Percentiles rank a stretch among this genome's conserved stretches.
phyloP scores from a whole-genome alignment of 53 echinoderm and acorn worm genomes.

The Patiria pectinifera region DNA sequence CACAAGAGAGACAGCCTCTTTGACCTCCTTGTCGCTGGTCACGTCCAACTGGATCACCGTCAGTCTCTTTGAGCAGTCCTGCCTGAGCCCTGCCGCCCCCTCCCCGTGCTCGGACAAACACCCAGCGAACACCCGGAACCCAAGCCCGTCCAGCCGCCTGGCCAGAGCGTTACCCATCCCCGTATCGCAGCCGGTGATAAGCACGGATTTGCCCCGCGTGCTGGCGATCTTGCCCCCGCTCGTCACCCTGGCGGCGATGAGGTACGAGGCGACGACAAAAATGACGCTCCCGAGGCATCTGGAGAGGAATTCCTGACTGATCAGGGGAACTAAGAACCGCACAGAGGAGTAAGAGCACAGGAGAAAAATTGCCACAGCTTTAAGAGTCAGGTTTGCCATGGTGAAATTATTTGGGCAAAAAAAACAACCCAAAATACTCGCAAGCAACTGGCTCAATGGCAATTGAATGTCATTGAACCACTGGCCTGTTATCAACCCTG shows the following conservation, averaged over 20 bases:
- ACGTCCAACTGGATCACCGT: slow-evolving; percentile 74
- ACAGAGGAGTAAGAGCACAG: slow-evolving; percentile 18
- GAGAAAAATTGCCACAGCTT: slow-evolving; percentile 11
- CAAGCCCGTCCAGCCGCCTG: slow-evolving; percentile 60
- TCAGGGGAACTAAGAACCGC: slow-evolving; percentile 13
- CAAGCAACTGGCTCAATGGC: neutral
- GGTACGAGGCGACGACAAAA: slow-evolving; percentile 2
- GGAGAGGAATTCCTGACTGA: slow-evolving; percentile 20
- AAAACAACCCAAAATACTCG: no score
- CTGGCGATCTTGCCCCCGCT: slow-evolving; percentile 6
- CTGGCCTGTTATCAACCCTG: no score
- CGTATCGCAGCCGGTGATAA: slow-evolving; percentile 77
- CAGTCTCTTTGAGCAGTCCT: slow-evolving; percentile 34
- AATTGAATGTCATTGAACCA: no score
- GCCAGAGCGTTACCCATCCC: slow-evolving; percentile 37
- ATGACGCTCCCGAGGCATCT: slow-evolving; percentile 1
- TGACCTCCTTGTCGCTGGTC: slow-evolving; percentile 62
- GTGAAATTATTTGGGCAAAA: neutral
- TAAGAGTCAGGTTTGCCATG: slow-evolving; percentile 1
- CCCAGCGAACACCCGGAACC: slow-evolving; percentile 77
- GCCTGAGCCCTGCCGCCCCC: slow-evolving; percentile 32
- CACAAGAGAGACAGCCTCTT: slow-evolving; percentile 47
- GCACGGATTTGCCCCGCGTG: slow-evolving; percentile 65
- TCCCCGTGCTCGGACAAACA: slow-evolving; percentile 61
- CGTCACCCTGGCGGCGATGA: neutral